Base-by-base conservation (phyloP, 92 coral and sea anemone genomes). In the Zoanthus sansibaricus region DNA sequence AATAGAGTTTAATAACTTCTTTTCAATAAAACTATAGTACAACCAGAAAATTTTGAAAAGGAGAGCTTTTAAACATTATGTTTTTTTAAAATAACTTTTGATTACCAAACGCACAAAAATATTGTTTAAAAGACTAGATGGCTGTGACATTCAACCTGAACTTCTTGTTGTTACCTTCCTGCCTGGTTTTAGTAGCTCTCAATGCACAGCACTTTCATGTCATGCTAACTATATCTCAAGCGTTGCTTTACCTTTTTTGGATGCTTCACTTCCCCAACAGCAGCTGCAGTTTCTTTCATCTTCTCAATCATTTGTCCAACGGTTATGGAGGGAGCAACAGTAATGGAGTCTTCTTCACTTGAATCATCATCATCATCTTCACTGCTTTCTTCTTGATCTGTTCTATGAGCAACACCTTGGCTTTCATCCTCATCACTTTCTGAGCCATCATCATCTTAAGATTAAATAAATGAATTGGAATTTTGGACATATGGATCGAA, bases 401-500 rank as follows among this genome's bases (percentile, higher is more conserved):
- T 42, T 64, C 77, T 67, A 11, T 56, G 89, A 62, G 51, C 69
- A 31, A 71, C 55, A 13, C 49, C 80, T 68, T 92, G 91, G 31
- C 73, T 79, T 12, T 92, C 95, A 58, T 92, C 94, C 18, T 97
- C 99, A 68, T 94, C 98, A 86, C 93, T 91, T n/a, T 94, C 99
- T 77, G 96, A 92, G 8, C 89, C 92, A 88, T 88, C 94, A 73
- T 90, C 93, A 83, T 46, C 92, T 83, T 31, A 82, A 42, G 4
- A 16, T 25, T 25, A 25, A 69, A 30, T 0, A 33, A 69, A 10
- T 11, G 31, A 9, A 18, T 37, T 37, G 10, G 30, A 17, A 5
- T 9, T 16, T 7, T 17, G 17, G 30, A 62, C 32, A 17, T 9
- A n/a, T 4, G 9, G 69, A 17, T 17, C 9, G 21, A 62, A 17